Evolutionary conservation across 1,140 invertebrate species (phyloP).

Genomic region (Polypedilum vanderplanki): DNA sequence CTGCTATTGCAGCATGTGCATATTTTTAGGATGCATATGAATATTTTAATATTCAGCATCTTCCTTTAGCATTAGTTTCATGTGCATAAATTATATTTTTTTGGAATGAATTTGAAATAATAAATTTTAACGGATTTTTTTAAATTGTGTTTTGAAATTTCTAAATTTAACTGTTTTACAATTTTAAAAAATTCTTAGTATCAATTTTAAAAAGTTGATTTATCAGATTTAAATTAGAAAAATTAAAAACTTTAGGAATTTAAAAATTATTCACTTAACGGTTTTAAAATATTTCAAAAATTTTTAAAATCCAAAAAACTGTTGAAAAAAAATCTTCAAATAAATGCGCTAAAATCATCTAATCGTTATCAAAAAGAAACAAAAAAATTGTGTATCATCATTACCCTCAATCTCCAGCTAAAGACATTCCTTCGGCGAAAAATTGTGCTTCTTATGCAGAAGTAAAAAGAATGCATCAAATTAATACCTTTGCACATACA

Average conservation of each 20-base stretch:
- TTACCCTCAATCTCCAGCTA: not conserved
- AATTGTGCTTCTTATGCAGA: slow-evolving; percentile 22
- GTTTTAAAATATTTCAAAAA: too few species aligned
- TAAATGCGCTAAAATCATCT: not conserved
- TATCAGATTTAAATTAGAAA: too few species aligned
- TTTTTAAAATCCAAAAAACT: not conserved
- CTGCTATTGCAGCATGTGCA: not conserved
- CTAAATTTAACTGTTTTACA: too few species aligned
- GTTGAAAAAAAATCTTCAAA: not conserved
- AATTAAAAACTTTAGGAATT: too few species aligned
- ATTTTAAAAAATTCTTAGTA: too few species aligned
- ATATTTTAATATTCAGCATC: not conserved
- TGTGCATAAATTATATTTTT: not conserved
- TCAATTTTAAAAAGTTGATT: too few species aligned
- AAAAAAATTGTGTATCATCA: not conserved
- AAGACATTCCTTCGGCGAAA: slow-evolving; percentile 23
- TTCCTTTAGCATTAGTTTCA: not conserved
- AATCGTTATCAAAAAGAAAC: not conserved
- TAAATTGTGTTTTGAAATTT: not conserved
- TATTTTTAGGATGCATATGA: slow-evolving; percentile 8
- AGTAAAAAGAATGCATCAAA: slow-evolving; percentile 14
- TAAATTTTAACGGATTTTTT: not conserved
- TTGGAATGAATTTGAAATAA: not conserved
- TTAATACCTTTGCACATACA: slow-evolving; percentile 9
- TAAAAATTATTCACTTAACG: too few species aligned